Evolutionary conservation across 1,140 invertebrate genomes (phyloP).

Genomic region (Amyelois transitella): DNA sequence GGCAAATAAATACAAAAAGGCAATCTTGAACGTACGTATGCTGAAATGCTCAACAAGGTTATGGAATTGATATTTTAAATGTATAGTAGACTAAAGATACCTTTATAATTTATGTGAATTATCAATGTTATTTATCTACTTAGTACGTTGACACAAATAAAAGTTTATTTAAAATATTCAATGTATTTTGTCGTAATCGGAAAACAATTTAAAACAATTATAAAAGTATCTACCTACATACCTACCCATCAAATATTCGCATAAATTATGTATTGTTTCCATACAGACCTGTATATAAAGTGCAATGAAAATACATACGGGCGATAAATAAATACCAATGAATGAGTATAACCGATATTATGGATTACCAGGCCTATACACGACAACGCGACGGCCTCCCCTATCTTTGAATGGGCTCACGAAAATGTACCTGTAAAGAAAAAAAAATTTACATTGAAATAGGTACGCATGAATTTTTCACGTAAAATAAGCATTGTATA

Average conservation of each 20-base stretch:
- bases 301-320: background rate
- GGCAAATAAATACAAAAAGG: background rate
- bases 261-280: too few relatives aligned
- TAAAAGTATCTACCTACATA: too few relatives aligned
- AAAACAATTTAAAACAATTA: too few relatives aligned
- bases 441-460: slow-evolving; percentile 2
- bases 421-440: slow-evolving; percentile 80
- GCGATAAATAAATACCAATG: background rate
- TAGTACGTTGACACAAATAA: too few relatives aligned
- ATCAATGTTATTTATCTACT: too few relatives aligned
- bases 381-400: slow-evolving; percentile 83
- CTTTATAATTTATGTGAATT: too few relatives aligned
- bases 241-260: too few relatives aligned
- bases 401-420: slow-evolving; percentile 85
- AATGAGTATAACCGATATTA: background rate
- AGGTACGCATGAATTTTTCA: too few relatives aligned
- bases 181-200: too few relatives aligned
- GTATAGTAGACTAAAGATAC: too few relatives aligned
- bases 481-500: too few relatives aligned
- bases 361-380: slow-evolving; percentile 82
- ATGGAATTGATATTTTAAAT: background rate
- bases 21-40: background rate
- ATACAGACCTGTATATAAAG: background rate
- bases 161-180: too few relatives aligned
- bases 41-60: background rate